These are phyloP conservation scores for Mechanitis messenoides DNA, from an alignment of 2,888 invertebrate genomes.

Conservation along the genomic window DNA sequence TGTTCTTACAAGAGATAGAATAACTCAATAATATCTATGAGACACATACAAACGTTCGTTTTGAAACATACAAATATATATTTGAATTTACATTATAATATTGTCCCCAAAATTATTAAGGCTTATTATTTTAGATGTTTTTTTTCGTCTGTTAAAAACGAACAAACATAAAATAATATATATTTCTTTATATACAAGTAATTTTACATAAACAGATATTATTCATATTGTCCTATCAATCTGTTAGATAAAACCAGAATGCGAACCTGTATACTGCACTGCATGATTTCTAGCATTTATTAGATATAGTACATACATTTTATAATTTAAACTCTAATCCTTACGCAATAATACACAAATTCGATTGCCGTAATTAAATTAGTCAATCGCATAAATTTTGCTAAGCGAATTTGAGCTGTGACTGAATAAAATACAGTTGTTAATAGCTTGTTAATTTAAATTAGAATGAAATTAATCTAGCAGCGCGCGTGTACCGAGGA, in stretches of 20 bases:
- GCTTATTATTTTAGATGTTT: too few relatives aligned
- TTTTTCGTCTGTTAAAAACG: too few relatives aligned
- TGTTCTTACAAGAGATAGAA: too few relatives aligned
- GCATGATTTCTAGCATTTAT: slow-evolving; percentile 21
- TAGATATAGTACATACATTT: slow-evolving; percentile 3
- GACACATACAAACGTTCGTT: too few relatives aligned
- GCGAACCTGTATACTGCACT: slow-evolving; percentile 15
- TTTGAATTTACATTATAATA: too few relatives aligned
- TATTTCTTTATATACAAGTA: too few relatives aligned
- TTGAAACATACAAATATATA: too few relatives aligned
- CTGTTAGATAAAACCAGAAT: slow-evolving; percentile 23
- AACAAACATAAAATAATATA: too few relatives aligned
- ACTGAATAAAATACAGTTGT: neutral
- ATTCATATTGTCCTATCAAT: slow-evolving; percentile 19
- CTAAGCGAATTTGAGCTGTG: too few relatives aligned
- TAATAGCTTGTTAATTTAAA: slow-evolving; percentile 20
- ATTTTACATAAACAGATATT: slow-evolving; percentile 11
- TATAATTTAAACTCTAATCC: slow-evolving; percentile 8
- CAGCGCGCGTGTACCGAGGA: slow-evolving; percentile 30
- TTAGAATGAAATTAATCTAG: slow-evolving; percentile 37
- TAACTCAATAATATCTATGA: too few relatives aligned
- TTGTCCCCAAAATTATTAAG: too few relatives aligned
- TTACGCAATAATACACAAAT: neutral
- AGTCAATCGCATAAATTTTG: neutral
- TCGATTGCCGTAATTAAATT: slow-evolving; percentile 8